Conservation (phyloP, 2,797 vertebrate genomes). For the Typhlichthys subterraneus region DNA sequence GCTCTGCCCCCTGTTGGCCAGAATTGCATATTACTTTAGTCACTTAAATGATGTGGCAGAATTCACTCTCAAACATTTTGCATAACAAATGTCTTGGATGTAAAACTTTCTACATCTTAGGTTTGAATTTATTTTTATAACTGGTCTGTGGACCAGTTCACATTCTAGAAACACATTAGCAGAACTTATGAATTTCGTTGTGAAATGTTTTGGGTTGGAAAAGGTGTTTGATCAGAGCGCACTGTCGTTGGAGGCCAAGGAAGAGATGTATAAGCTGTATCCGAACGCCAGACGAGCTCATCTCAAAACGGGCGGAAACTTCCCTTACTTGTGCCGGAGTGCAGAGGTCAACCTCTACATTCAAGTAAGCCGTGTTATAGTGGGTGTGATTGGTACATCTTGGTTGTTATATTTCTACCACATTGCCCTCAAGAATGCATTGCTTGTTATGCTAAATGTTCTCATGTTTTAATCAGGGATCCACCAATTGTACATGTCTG, state of each 20-base stretch:
- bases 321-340: constrained; percentile 95
- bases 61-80: too few relatives aligned
- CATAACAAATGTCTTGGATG: too few relatives aligned
- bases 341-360: constrained; percentile 97
- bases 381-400: background rate
- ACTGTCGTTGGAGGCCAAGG: constrained; percentile 93
- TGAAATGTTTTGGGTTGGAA: background rate
- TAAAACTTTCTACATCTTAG: too few relatives aligned
- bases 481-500: too few relatives aligned
- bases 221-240: constrained; percentile 99
- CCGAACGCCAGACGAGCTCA: constrained; percentile 94
- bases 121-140: too few relatives aligned
- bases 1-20: too few relatives aligned
- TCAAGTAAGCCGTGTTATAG: constrained; percentile 77
- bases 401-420: too few relatives aligned
- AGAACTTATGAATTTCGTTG: background rate
- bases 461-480: too few relatives aligned
- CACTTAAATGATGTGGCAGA: too few relatives aligned
- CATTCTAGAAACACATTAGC: background rate
- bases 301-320: constrained; percentile 97
- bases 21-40: too few relatives aligned
- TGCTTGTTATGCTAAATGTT: too few relatives aligned
- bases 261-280: constrained; percentile 98
- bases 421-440: too few relatives aligned
- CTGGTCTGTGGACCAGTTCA: background rate